Evolutionary conservation across 2,797 vertebrate genomes (phyloP).

Genomic region (Naso thynnoides): DNA sequence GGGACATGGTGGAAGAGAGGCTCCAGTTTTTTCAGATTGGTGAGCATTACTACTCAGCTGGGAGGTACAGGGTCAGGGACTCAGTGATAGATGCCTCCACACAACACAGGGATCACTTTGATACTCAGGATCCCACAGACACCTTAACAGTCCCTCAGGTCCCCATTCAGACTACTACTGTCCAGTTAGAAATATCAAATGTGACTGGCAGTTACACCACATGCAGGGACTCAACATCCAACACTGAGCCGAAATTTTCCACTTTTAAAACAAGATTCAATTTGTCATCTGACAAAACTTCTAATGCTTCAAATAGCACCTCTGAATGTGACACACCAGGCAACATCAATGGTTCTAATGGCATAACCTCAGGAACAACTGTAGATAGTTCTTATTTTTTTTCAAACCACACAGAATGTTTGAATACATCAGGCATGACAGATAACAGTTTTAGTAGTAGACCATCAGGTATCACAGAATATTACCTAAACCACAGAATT

Average conservation of each 20-base stretch:
- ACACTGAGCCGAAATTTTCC: conserved; percentile 93
- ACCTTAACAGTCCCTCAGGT: conserved; percentile 87
- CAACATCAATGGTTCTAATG: conserved; percentile 71
- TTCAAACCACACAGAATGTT: conserved; percentile 58
- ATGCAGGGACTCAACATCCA: conserved; percentile 85
- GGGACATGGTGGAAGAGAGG: conserved; percentile 99
- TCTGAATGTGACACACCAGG: conserved; percentile 48
- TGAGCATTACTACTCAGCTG: conserved; percentile 98
- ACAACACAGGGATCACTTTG: conserved; percentile 88
- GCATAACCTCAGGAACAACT: conserved; percentile 62
- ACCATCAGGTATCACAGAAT: conserved; percentile 45
- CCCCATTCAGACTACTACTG: conserved; percentile 90
- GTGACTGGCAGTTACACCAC: conserved; percentile 87
- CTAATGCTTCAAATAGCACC: conserved; percentile 49
- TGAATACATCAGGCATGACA: conserved; percentile 33
- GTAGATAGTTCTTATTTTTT: conserved; percentile 61
- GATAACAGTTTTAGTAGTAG: conserved; percentile 39
- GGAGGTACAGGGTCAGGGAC: conserved; percentile 95
- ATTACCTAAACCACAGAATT: conserved; percentile 42
- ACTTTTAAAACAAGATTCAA: conserved; percentile 96
- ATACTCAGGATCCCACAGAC: conserved; percentile 87
- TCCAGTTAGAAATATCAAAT: conserved; percentile 90
- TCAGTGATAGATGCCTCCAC: conserved; percentile 82
- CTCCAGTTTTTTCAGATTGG: conserved; percentile 99
- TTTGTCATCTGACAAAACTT: conserved; percentile 55